These are phyloP conservation scores for Brachypalpus laphriformis DNA, from an alignment of 2,888 invertebrate species.

Conservation along the genomic window DNA sequence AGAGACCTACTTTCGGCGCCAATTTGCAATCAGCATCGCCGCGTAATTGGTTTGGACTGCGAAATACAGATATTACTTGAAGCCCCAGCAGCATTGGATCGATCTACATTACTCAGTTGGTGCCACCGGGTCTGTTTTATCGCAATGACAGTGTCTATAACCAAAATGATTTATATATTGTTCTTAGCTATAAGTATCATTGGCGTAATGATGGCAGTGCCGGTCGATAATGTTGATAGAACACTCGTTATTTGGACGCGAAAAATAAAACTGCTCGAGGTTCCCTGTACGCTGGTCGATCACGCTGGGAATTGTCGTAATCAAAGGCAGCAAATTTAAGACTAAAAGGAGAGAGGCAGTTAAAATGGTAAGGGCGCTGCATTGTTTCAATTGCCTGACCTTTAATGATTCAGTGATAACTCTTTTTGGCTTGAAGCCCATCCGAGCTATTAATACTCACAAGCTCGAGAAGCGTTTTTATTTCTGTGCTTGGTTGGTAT, in stretches of 20 bases:
- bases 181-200: slow-evolving; percentile 11
- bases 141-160: slow-evolving; percentile 17
- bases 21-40: slow-evolving; percentile 28
- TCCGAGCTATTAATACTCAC: too few relatives aligned
- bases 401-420: too few relatives aligned
- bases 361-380: too few relatives aligned
- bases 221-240: slow-evolving; percentile 4
- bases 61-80: slow-evolving; percentile 18
- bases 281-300: slow-evolving; percentile 41
- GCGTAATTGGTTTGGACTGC: slow-evolving; percentile 15
- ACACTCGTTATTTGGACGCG: slow-evolving; percentile 10
- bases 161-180: slow-evolving; percentile 15
- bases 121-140: slow-evolving; percentile 2
- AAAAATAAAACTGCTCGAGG: slow-evolving; percentile 15
- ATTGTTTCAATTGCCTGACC: too few relatives aligned
- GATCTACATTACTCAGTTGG: slow-evolving; percentile 19
- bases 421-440: too few relatives aligned
- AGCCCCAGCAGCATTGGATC: neutral
- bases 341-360: too few relatives aligned
- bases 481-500: too few relatives aligned
- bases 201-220: neutral
- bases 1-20: slow-evolving; percentile 51
- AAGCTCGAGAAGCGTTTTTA: too few relatives aligned
- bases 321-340: slow-evolving; percentile 7
- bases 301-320: slow-evolving; percentile 28